Conservation (phyloP, 1,140 invertebrate species). For the Pseudachorutes palmiensis region DNA sequence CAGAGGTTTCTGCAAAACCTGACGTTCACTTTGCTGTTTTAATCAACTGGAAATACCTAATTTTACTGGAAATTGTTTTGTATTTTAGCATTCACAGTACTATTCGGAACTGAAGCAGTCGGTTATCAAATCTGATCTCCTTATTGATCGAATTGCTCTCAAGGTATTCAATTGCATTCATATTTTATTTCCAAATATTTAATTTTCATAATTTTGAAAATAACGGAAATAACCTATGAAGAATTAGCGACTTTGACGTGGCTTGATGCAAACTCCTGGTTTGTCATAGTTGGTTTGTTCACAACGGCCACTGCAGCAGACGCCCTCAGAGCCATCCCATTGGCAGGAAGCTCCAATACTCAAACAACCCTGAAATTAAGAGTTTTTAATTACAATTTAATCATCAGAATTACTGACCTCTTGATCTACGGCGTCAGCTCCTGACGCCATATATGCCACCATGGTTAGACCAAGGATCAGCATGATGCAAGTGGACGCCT, state of each 20-base stretch:
- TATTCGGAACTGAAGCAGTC: constrained; percentile 72
- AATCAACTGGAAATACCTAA: too few relatives aligned
- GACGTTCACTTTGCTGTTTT: too few relatives aligned
- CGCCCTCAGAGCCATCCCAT: background rate
- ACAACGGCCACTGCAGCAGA: constrained; percentile 8
- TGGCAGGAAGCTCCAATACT: background rate
- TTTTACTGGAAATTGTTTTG: too few relatives aligned
- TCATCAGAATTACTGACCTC: too few relatives aligned
- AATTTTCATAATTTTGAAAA: background rate
- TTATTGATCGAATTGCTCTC: constrained; percentile 87
- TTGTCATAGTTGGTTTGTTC: constrained; percentile 11
- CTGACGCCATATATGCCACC: too few relatives aligned
- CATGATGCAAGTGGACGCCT: too few relatives aligned
- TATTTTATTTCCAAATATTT: background rate
- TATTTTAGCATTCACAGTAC: constrained; percentile 65
- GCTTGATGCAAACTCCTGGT: background rate
- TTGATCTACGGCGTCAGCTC: too few relatives aligned
- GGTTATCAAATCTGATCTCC: constrained; percentile 80
- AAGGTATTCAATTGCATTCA: constrained; percentile 52
- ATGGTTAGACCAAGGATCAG: too few relatives aligned
- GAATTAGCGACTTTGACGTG: constrained; percentile 1
- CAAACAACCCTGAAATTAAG: constrained; percentile 7
- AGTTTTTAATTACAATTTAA: too few relatives aligned
- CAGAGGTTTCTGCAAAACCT: constrained; percentile 46
- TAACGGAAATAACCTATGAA: background rate